Evolutionary conservation across 2,888 invertebrate species (phyloP).

Genomic region (Drosophila hamatofila): DNA sequence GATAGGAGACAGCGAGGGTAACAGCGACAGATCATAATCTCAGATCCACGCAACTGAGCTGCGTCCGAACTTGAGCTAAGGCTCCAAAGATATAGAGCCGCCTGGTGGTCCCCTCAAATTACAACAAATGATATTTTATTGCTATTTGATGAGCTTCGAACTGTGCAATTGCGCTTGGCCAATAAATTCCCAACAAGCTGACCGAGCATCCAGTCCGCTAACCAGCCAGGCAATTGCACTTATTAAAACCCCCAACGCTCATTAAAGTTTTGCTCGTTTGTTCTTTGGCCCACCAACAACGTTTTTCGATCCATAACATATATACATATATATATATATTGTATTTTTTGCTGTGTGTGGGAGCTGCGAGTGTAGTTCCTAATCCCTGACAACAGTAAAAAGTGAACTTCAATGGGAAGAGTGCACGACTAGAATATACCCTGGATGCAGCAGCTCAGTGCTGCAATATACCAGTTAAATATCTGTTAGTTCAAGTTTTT

Average conservation of each 20-base stretch:
- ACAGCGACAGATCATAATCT: conserved; percentile 20
- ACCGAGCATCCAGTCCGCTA: background rate
- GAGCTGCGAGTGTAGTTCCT: conserved; percentile 59
- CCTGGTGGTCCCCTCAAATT: conserved; percentile 69
- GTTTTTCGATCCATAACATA: conserved; percentile 12
- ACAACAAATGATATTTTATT: conserved; percentile 80
- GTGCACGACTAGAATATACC: background rate
- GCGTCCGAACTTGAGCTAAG: background rate
- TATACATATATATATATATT: background rate
- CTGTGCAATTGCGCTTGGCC: conserved; percentile 71
- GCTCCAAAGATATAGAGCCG: conserved; percentile 4
- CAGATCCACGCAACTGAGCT: conserved; percentile 14
- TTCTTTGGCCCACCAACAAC: conserved; percentile 55
- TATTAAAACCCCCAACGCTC: conserved; percentile 60
- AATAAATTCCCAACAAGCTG: conserved; percentile 57
- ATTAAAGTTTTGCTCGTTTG: conserved; percentile 54
- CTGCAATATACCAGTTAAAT: no score
- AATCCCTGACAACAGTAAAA: conserved; percentile 76
- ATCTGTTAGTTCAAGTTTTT: no score
- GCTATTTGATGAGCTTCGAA: conserved; percentile 76
- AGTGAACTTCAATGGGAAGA: conserved; percentile 1
- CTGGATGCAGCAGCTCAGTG: background rate
- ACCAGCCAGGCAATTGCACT: conserved; percentile 63
- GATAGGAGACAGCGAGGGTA: background rate
- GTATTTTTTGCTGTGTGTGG: conserved; percentile 25